Base-by-base conservation (phyloP, 2,888 invertebrate genomes). In the Sturmia bella region DNA sequence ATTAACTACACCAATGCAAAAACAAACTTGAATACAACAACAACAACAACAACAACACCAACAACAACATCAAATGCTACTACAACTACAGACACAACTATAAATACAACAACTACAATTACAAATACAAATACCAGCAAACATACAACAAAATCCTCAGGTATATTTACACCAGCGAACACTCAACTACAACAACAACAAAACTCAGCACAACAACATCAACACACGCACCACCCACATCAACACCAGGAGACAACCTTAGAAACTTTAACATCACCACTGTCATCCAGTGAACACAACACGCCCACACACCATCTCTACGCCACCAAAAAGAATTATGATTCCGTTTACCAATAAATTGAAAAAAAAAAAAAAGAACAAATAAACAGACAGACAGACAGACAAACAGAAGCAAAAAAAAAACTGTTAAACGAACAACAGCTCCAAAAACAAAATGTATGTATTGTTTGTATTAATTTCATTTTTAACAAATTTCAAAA, bases 331-430 rank as follows among this genome's bases (percentile, higher is more conserved):
- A 84, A 84, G 83, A 87, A 89, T 89, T 87, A 89, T 88, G 89
- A 89, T 88, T 89, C 89, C 88, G 90, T 89, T 89, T 89, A 89
- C 89, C 89, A 89, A 84, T 89, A 84, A 84, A 69, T 54, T 57
- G 48, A 54, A 77, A 50, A 43, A 17, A 57, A 68, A 84, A 83
- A 59, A 84, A 74, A 50, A 83, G 84, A 75, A 85, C 85, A 81
- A 69, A 70, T 41, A 27, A 63, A 41, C 59, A 84, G 21, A 81
- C 74, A 15, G 74, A 72, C 48, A 70, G 83, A 21, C 52, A 37
- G 48, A 59, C 56, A 74, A 85, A 80, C 70, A 84, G 56, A 45
- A 83, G 83, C 78, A 84, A n/a, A n/a, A n/a, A n/a, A n/a, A n/a
- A n/a, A 86, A 84, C 81, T 73, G 68, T 21, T 66, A 68, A 54